Conservation (phyloP, 1,140 invertebrate species). For the Diabrotica undecimpunctata region DNA sequence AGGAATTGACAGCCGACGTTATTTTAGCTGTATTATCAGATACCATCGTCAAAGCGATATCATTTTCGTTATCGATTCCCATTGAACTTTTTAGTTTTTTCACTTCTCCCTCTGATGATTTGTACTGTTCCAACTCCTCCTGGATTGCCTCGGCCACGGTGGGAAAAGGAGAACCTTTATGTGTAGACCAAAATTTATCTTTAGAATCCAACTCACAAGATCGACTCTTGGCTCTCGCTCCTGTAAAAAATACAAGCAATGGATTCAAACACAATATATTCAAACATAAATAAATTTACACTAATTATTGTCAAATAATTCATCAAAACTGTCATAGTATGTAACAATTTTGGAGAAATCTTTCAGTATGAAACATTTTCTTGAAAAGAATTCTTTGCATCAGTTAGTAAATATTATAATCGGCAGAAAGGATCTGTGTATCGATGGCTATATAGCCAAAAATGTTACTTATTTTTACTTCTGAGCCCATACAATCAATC, state of each 20-base stretch:
- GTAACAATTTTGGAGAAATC: no score
- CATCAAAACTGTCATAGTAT: no score
- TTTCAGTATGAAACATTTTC: no score
- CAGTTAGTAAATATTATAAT: no score
- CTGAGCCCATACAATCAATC: no score
- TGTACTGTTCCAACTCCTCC: slow-evolving; percentile 93
- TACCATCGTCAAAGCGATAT: slow-evolving; percentile 74
- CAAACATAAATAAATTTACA: no score
- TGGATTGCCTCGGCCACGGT: slow-evolving; percentile 97
- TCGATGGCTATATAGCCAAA: no score
- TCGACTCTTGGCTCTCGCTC: slow-evolving; percentile 70
- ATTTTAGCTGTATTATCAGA: slow-evolving; percentile 92
- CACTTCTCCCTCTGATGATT: slow-evolving; percentile 91
- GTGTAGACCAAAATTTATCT: slow-evolving; percentile 88
- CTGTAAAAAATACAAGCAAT: slow-evolving; percentile 35
- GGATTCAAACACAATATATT: not conserved
- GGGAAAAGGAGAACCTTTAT: slow-evolving; percentile 96
- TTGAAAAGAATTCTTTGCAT: no score
- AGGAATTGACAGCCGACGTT: slow-evolving; percentile 89
- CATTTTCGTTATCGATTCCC: slow-evolving; percentile 77
- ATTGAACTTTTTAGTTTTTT: slow-evolving; percentile 91
- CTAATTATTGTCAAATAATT: no score
- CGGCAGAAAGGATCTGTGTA: no score
- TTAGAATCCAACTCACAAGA: slow-evolving; percentile 86
- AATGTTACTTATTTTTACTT: no score